Evolutionary conservation across 2,113 vertebrate species (phyloP), one percentile per base, ranked within the genome.

Genomic region (Rhinichthys klamathensis): DNA sequence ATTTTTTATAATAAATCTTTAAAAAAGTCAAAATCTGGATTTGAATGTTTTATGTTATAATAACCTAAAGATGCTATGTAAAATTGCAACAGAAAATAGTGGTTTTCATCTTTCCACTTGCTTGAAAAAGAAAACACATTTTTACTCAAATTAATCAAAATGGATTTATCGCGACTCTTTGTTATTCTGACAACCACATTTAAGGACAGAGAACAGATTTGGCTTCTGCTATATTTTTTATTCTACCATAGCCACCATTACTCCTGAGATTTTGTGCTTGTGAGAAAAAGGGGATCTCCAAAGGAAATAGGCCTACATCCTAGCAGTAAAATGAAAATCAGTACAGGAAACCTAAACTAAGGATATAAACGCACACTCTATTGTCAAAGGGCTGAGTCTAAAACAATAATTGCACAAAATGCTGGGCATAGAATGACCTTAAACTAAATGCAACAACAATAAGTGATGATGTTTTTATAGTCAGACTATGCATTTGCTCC

Each of bases 321-420:
- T 70, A 63, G 67, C 56, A 49, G 16, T 30, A 84, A 32, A 41
- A 41, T 41, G 41, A 41, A 9, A 49, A 77, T n/a, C 49, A 32
- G 30, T 35, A 46, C 56, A 65, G 83, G 83, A 77, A 84, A 63
- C 41, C 27, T 11, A 63, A 30, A 74, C 35, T 21, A 38, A 70
- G 67, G 35, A 70, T 75, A 12, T 74, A n/a, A 3, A 25, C 13
- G 3, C 32, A 56, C 15, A 51, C 4, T 32, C 7, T 49, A 51
- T 67, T 81, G 38, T 72, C 15, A 15, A 78, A n/a, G 16, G 35
- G 18, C 25, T 35, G 27, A 54, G 51, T 35, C 75, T 77, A 56
- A 77, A 73, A 73, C 41, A 77, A 77, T 77, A 77, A 54, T 18
- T n/a, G 1, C 73, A 76, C 25, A 51, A 75, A 27, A 77, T 46